Conservation (phyloP, 2,888 invertebrate species). For the Macrostomum cliftonense region DNA sequence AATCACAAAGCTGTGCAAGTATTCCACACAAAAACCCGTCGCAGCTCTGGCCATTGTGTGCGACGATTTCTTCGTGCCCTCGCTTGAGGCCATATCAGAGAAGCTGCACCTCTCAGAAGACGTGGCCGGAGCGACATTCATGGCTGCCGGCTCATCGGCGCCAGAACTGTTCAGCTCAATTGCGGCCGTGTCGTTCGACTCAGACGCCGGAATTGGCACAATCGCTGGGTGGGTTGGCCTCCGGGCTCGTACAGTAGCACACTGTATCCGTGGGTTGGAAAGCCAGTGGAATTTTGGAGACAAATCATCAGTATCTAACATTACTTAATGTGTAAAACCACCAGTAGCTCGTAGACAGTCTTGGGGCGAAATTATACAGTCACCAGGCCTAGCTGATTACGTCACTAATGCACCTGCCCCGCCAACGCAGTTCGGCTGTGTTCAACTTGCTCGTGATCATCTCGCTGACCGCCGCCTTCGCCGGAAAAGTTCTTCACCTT, state of each 20-base stretch:
- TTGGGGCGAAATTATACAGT: no score
- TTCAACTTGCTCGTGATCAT: slow-evolving; percentile 20
- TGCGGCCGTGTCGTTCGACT: slow-evolving; percentile 16
- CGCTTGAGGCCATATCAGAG: slow-evolving; percentile 18
- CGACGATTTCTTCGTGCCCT: slow-evolving; percentile 19
- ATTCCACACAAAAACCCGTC: not conserved
- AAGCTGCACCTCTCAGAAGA: slow-evolving; percentile 18
- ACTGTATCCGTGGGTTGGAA: no score
- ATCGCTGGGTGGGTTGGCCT: slow-evolving; percentile 16
- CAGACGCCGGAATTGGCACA: slow-evolving; percentile 19
- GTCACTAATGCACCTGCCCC: no score
- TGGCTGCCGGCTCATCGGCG: slow-evolving; percentile 19
- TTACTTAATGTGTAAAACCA: no score
- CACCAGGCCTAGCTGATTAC: no score
- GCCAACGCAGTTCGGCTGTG: slow-evolving; percentile 17
- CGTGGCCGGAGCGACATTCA: slow-evolving; percentile 20
- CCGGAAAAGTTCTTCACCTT: slow-evolving; percentile 17
- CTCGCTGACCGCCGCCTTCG: slow-evolving; percentile 17
- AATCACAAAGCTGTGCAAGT: no score
- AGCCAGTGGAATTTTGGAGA: no score
- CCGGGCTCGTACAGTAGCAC: no score
- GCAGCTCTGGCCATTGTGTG: slow-evolving; percentile 17
- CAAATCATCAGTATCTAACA: no score
- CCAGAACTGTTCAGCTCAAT: slow-evolving; percentile 19
- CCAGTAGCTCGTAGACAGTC: no score